Evolutionary conservation across 2,888 invertebrate species (phyloP), one percentile per base, ranked within the genome.

Genomic region (Ennomos fuscantarius): DNA sequence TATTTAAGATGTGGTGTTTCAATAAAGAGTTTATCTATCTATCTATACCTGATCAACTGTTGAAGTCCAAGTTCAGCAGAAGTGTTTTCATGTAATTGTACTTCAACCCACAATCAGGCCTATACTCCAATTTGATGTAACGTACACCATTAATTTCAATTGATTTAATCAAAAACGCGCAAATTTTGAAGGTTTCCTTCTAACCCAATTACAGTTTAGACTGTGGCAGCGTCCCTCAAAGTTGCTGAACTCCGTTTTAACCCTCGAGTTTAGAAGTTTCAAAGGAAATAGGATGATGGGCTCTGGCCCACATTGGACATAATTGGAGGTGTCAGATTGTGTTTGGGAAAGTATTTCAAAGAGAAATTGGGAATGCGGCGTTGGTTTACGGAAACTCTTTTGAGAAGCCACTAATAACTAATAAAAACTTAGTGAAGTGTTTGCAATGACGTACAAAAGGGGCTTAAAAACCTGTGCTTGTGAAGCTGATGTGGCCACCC

Each of bases 181-280:
- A 24, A 24, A 24, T 0, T 34, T 32, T 32, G 24, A 10, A 51
- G 32, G 35, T 39, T 1, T 10, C 32, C 33, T 37, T 55, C 55
- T 55, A 31, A 13, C 39, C 45, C 40, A n/a, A 49, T 40, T 45
- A 37, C 13, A 11, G 11, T 2, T 9, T 45, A 10, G 32, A 45
- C 56, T 47, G 32, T 43, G 46, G 2, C 37, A 37, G 34, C 12
- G 43, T 2, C 42, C 35, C 48, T 15, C 11, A 8, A 52, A 60
- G 54, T 55, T 46, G 11, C 12, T 33, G 36, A 53, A 48, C 43
- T 51, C 37, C 45, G 48, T 45, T 53, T 43, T 40, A 56, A 56
- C 56, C 60, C 60, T 50, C 46, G 44, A 52, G 58, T 56, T 56
- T 31, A 44, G n/a, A 58, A 58, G 44, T 53, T 53, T 45, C 48